Base-by-base conservation (phyloP, 92 coral and sea anemone genomes). In the Metridium senile region DNA sequence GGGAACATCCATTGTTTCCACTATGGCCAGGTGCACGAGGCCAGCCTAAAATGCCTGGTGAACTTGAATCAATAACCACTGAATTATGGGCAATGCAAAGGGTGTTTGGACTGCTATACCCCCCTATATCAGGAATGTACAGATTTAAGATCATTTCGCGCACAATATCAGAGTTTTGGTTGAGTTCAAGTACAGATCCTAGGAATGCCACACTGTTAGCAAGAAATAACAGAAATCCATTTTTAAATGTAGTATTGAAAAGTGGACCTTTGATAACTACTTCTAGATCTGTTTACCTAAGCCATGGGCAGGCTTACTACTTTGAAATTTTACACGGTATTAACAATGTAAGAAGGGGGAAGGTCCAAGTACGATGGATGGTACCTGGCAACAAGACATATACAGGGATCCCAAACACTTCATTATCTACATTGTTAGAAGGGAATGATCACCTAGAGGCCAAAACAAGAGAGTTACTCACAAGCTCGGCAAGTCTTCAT, bases 1-100 rank as follows among this genome's bases (percentile, higher is more conserved):
- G 92, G 62, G 83, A 93, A 70, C 78, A 84, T 30, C 98, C 98
- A 11, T 58, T 93, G 57, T 93, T 93, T 43, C 98, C 98, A 0
- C 35, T 33, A 1, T 59, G 91, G 71, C 93, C 98, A 25, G 79
- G 58, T 54, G 67, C 82, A 57, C 83, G 85, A 19, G 81, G 74
- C 51, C 51, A 45, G 11, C 67, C 67, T 1, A 46, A 72, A 26
- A 58, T 89, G 62, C 86, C 83, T 28, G 59, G 59, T 47, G 66
- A 80, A 4, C 83, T 88, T 51, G 78, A 70, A 69, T 82, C 91
- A 13, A 68, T 79, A 39, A 83, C 79, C 46, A 52, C 65, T 68
- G 93, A 77, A 10, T 70, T 56, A 30, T 84, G 93, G 94, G 85
- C 83, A 33, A 93, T 86, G 56, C 95, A 93, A 66, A 81, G 98